A percentile compares a stretch with the other conserved stretches of the same genome.
Evolutionary conservation across 1,140 invertebrate genomes (phyloP).

Genomic region (Nymphalis io): DNA sequence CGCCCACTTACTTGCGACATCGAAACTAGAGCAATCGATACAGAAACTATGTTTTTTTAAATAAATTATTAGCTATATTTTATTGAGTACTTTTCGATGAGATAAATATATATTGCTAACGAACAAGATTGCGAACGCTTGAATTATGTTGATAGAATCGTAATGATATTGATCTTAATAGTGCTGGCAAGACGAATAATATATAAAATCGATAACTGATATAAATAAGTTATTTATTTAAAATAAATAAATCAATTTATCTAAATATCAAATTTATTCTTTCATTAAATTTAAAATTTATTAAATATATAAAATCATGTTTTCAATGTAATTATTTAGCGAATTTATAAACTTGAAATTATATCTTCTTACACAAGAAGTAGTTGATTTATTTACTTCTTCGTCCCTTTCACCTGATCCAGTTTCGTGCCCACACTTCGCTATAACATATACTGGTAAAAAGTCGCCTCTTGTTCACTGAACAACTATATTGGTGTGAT

Average conservation of each 20-base stretch:
- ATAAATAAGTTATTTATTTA: conserved; percentile 5
- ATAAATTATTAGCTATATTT: conserved; percentile 60
- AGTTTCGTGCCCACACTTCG: conserved; percentile 33
- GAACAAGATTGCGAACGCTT: conserved; percentile 43
- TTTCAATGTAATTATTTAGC: not conserved
- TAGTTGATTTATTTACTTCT: conserved; percentile 29
- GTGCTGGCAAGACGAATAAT: conserved; percentile 4
- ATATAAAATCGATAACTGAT: not conserved
- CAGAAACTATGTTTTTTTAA: conserved; percentile 65
- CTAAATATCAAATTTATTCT: not conserved
- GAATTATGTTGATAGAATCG: conserved; percentile 40
- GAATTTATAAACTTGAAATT: not conserved
- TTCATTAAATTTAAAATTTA: not conserved
- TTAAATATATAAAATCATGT: not conserved
- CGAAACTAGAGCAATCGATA: conserved; percentile 73
- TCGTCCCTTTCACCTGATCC: conserved; percentile 39
- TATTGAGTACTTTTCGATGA: conserved; percentile 50
- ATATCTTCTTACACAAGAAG: conserved; percentile 22
- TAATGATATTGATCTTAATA: conserved; percentile 35
- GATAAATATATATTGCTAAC: conserved; percentile 47
- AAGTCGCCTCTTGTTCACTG: conserved; percentile 25
- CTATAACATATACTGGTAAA: conserved; percentile 29
- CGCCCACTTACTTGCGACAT: conserved; percentile 73
- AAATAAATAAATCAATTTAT: not conserved
- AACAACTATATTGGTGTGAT: conserved; percentile 30